Base-by-base conservation (phyloP, 2,113 vertebrate species). In the Lepisosteus osseus region DNA sequence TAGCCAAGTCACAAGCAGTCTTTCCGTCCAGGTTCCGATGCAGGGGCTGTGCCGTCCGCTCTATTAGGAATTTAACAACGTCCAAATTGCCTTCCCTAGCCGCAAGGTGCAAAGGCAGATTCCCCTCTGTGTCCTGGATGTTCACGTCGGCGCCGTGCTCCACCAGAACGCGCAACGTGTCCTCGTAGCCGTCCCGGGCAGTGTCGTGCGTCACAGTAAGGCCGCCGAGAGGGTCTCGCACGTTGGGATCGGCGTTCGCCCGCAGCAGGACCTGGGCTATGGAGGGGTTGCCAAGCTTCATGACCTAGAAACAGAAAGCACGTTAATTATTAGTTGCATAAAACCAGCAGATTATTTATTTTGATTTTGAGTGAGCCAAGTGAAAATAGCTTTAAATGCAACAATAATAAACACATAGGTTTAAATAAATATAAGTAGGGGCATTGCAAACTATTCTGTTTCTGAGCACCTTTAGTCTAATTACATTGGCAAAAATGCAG, bases 141-240 rank as follows among this genome's bases (percentile, higher is more conserved):
- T 96, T 97, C 47, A 92, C 87, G 67, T 97, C 89, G 8, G 94
- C 96, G 11, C 89, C 76, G 73, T 93, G 85, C 51, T 89, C 83
- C 80, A 94, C 76, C 74, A 98, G 89, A 80, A 87, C 65, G 6
- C 65, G 65, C 63, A 98, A 85, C 55, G 92, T 93, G 75, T 96
- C 94, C 80, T 85, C 78, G 79, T 93, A 95, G 0, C 97, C 97
- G 17, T 94, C 95, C 47, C 95, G 90, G 73, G 97, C 96, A 1
- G 93, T 94, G 73, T 99, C 97, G 71, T 98, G 97, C 14, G 86
- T 86, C 17, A 95, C 87, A 0, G 96, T 95, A 77, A 97, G 93
- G 44, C 89, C 87, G 1, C 7, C 1, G 43, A 85, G 85, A 44
- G 85, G 85, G 91, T 98, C 97, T 4, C 74, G 93, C 73, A 90